Conservation (phyloP, 1,140 invertebrate genomes). For the Drosophila pseudoananassae region DNA sequence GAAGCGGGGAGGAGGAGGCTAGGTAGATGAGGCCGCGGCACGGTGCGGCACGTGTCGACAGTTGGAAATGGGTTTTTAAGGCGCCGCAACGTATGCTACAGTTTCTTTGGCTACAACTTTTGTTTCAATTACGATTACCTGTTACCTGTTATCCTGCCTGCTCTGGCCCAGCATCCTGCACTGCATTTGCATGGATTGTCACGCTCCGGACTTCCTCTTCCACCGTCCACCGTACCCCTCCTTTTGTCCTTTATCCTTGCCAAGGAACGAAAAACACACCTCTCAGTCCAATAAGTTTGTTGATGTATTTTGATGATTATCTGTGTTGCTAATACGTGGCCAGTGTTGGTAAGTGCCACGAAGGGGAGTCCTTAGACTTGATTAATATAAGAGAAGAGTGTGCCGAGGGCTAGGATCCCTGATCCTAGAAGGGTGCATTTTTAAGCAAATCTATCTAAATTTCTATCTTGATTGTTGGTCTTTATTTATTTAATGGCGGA, state of each 20-base stretch:
- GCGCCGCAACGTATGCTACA: conserved; percentile 74
- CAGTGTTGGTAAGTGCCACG: conserved; percentile 43
- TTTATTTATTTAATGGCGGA: too few relatives aligned
- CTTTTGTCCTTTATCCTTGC: not conserved
- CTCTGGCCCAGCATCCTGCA: conserved; percentile 7
- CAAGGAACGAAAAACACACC: conserved; percentile 2
- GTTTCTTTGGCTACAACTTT: conserved; percentile 76
- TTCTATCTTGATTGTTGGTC: not conserved
- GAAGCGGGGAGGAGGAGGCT: not conserved
- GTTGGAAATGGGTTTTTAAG: conserved; percentile 81
- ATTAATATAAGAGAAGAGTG: conserved; percentile 36
- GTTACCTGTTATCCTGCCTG: conserved; percentile 41
- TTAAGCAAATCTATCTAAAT: not conserved
- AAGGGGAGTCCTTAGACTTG: conserved; percentile 28
- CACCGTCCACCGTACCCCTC: not conserved
- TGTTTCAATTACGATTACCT: conserved; percentile 80
- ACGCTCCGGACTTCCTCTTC: conserved; percentile 25
- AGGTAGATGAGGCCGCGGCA: conserved; percentile 51
- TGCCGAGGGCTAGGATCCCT: not conserved
- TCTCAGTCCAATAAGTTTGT: conserved; percentile 49
- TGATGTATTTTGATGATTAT: conserved; percentile 64
- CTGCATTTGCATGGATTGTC: conserved; percentile 59
- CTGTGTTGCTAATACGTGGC: conserved; percentile 59
- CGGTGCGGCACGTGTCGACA: conserved; percentile 77
- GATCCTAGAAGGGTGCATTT: not conserved